Base-by-base conservation (phyloP, 2,113 vertebrate species). In the Psophia crepitans region DNA sequence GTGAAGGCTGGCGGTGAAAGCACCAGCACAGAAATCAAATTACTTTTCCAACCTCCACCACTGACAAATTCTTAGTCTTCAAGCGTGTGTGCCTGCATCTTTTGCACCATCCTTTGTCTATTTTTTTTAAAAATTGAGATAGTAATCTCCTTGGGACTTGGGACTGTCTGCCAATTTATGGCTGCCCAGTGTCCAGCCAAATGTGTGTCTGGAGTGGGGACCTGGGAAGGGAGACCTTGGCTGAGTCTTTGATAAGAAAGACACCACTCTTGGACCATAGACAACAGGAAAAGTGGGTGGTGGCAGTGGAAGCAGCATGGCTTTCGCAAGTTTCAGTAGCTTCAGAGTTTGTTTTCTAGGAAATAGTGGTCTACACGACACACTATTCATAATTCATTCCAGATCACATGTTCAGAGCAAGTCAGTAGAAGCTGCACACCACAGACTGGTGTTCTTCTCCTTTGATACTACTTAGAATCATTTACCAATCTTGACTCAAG, bases 281-380 rank as follows among this genome's bases (percentile, higher is more conserved):
- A 44, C n/a, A 68, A 20, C 5, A 23, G 30, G 56, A 60, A 46
- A 64, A 56, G 41, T 27, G 30, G 7, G 12, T 66, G 41, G 49
- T 43, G 28, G 68, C 44, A 54, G 32, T 49, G 70, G 68, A 83
- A 90, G 78, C 53, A 90, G 37, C 70, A 26, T 6, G 7, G 68
- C 48, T 95, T 88, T 82, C 84, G 73, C 74, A 82, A 57, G 44
- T 85, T 85, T 71, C 84, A 76, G 70, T 73, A 71, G 61, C 39
- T 82, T 28, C 48, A 76, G 86, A 30, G 78, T 79, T 79, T 82
- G 70, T 93, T 94, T 91, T 95, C 84, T 82, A 94, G 78, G 82
- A 87, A 91, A 48, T 30, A 73, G 57, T 0, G 0, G 54, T 73
- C 84, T 85, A 57, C 66, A 54, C 0, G 1, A 60, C 61, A 64